A percentile compares a stretch with the other conserved stretches of the same genome.
phyloP scores from a whole-genome alignment of 92 coral and sea anemone species.

The Umimayanthus kanabou region DNA sequence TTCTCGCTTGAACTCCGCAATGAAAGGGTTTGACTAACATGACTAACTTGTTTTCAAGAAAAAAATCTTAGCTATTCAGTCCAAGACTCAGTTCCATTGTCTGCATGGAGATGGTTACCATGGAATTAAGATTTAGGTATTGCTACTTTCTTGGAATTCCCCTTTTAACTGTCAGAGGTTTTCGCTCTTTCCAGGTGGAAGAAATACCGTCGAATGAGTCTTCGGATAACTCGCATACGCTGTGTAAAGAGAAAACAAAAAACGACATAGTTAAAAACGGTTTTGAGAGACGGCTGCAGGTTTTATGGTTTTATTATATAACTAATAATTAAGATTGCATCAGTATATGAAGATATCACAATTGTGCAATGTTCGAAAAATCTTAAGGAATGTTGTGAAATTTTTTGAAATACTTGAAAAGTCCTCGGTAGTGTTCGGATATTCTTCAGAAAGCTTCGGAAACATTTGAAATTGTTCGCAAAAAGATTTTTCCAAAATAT shows the following conservation, averaged over 20 bases:
- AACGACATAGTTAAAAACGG: neutral
- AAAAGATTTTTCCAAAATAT: no score
- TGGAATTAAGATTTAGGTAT: neutral
- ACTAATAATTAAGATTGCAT: no score
- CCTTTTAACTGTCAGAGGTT: neutral
- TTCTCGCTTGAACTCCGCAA: no score
- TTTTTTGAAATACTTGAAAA: neutral
- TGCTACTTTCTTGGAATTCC: neutral
- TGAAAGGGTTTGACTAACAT: no score
- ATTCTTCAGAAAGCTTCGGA: no score
- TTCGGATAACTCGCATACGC: constrained; percentile 20
- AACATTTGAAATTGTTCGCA: no score
- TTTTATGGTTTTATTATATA: neutral
- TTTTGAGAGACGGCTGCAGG: neutral
- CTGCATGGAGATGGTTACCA: neutral
- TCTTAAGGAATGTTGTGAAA: neutral
- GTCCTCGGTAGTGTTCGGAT: no score
- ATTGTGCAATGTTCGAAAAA: neutral
- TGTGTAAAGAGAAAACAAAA: neutral
- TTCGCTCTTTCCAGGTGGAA: constrained; percentile 4
- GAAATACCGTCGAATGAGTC: constrained; percentile 31
- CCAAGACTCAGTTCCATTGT: neutral
- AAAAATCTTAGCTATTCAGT: no score
- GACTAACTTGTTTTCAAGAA: no score
- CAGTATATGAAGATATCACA: neutral